phyloP scores from a whole-genome alignment of 2,797 vertebrate species.

The Podargus strigoides region DNA sequence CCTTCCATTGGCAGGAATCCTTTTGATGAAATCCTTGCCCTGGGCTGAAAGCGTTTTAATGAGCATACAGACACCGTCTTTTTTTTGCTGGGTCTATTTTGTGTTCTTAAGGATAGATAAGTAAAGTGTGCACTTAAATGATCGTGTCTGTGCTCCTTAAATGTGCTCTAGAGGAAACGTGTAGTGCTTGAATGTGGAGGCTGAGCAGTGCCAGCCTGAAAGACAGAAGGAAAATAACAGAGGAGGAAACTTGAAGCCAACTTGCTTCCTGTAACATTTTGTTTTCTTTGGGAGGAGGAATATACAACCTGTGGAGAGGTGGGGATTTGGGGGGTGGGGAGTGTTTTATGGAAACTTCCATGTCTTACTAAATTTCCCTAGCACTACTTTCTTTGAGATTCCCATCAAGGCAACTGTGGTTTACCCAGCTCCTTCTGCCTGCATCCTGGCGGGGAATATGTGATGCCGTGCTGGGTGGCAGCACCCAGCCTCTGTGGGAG shows the following conservation, averaged over 20 bases:
- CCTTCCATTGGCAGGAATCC: conserved; percentile 66
- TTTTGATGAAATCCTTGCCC: conserved; percentile 71
- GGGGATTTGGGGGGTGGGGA: neutral
- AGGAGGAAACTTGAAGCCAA: conserved; percentile 3
- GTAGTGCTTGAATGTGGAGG: neutral
- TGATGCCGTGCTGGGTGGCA: neutral
- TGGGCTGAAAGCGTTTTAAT: conserved; percentile 64
- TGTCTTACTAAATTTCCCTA: neutral
- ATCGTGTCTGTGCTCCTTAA: conserved; percentile 41
- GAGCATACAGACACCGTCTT: conserved; percentile 44
- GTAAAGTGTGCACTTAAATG: conserved; percentile 56
- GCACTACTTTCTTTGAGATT: neutral
- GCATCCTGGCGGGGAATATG: rapidly evolving
- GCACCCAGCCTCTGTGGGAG: neutral
- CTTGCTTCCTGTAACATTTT: neutral
- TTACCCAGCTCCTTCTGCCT: neutral
- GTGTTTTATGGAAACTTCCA: neutral
- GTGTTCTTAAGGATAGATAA: conserved; percentile 66
- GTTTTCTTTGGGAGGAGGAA: neutral
- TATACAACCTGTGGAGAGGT: neutral
- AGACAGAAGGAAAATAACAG: conserved; percentile 13
- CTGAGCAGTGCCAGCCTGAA: conserved; percentile 22
- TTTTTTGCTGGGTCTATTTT: conserved; percentile 54
- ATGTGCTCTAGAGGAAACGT: neutral
- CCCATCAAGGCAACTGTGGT: neutral